phyloP scores from a whole-genome alignment of 2,113 vertebrate genomes.

The Steatornis caripensis region DNA sequence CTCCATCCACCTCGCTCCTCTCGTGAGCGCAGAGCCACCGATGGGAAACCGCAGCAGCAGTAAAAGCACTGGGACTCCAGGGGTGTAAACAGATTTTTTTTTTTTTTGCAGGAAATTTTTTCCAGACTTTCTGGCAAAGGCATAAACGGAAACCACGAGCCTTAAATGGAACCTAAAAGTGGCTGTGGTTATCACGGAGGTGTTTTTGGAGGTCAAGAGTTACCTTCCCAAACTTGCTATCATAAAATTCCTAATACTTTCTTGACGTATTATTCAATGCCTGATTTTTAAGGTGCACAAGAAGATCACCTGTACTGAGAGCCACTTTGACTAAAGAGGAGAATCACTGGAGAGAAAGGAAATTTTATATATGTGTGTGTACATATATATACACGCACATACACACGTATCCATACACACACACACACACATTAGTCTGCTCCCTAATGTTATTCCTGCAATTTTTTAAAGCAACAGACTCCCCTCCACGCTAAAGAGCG shows the following conservation, averaged over 20 bases:
- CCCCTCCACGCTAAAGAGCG: background rate
- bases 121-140: background rate
- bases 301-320: background rate
- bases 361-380: background rate
- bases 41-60: background rate
- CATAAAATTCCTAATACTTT: background rate
- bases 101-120: background rate
- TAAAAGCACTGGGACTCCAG: background rate
- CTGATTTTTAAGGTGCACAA: background rate
- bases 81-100: background rate
- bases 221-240: background rate
- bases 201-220: background rate
- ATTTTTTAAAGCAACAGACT: background rate
- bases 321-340: background rate
- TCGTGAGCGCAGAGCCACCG: background rate
- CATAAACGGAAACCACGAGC: background rate
- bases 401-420: background rate
- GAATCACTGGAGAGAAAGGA: background rate
- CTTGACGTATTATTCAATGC: background rate
- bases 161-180: background rate
- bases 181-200: background rate
- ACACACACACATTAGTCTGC: background rate
- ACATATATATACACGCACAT: background rate
- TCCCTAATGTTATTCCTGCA: background rate
- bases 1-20: background rate